Conservation (phyloP, 2,888 invertebrate species). For the Orchestes rusci region DNA sequence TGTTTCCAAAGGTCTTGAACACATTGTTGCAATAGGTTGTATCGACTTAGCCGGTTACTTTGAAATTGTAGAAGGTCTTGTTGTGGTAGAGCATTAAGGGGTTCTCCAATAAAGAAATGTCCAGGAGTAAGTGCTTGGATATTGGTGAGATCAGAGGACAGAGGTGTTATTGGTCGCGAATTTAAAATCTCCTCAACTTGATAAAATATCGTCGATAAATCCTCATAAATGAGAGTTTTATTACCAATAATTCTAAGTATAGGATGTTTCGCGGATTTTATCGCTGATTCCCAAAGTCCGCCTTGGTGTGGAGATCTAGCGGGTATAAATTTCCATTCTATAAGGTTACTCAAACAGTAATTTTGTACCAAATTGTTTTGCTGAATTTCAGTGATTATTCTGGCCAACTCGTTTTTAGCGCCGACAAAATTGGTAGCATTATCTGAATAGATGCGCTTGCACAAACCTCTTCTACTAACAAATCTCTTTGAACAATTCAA, state of each 20-base stretch:
- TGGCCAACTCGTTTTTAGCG: conserved; percentile 1
- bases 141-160: conserved; percentile 21
- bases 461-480: not conserved
- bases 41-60: conserved; percentile 21
- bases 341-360: conserved; percentile 1
- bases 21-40: conserved; percentile 25
- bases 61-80: too few relatives aligned
- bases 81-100: too few relatives aligned
- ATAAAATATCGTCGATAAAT: not conserved
- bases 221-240: conserved; percentile 28
- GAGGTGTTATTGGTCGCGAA: conserved; percentile 23
- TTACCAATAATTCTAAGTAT: not conserved
- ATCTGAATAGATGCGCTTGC: not conserved
- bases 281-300: conserved; percentile 12
- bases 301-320: conserved; percentile 10
- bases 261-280: too few relatives aligned
- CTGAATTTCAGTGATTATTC: not conserved
- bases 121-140: conserved; percentile 18
- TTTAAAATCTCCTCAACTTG: not conserved
- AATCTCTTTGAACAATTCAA: conserved; percentile 1
- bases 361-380: not conserved
- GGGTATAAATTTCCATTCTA: conserved; percentile 15
- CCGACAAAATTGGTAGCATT: too few relatives aligned
- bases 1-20: conserved; percentile 26
- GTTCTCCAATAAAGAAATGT: too few relatives aligned